Percentiles rank a stretch among this genome's conserved stretches.
Conservation (phyloP, 2,888 invertebrate species). For the Lycia hirtaria region DNA sequence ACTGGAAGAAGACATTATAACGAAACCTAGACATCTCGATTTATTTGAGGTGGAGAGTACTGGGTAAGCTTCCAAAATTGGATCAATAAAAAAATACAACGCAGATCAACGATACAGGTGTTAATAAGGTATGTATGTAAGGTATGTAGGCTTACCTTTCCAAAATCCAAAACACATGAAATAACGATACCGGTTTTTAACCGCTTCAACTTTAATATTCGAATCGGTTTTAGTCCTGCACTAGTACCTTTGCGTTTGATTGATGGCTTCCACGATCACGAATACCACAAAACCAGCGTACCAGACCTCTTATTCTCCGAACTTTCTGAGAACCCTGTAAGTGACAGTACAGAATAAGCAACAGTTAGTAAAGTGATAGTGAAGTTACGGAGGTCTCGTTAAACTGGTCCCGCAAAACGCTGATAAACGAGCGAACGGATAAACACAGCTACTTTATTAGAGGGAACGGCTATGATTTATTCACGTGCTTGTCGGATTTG, state of each 20-base stretch:
- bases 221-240: constrained; percentile 8
- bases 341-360: neutral
- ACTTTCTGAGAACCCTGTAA: constrained; percentile 1
- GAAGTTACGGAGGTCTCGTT: constrained; percentile 48
- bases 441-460: constrained; percentile 84
- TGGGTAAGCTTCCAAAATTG: too few relatives aligned
- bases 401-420: constrained; percentile 62
- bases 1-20: too few relatives aligned
- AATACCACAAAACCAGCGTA: constrained; percentile 55
- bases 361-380: neutral
- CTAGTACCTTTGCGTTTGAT: constrained; percentile 62
- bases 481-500: constrained; percentile 78
- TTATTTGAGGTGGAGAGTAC: too few relatives aligned
- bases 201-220: neutral
- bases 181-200: neutral
- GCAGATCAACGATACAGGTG: too few relatives aligned
- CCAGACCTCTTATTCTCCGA: constrained; percentile 42
- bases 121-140: too few relatives aligned
- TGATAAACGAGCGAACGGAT: constrained; percentile 80
- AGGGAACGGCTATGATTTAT: constrained; percentile 80
- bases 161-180: neutral
- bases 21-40: too few relatives aligned
- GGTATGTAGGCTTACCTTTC: neutral
- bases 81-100: neutral
- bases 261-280: constrained; percentile 71